A percentile compares a stretch with the other conserved stretches of the same genome.
Conservation (phyloP, 2,888 invertebrate species). For the Thyatira batis region DNA sequence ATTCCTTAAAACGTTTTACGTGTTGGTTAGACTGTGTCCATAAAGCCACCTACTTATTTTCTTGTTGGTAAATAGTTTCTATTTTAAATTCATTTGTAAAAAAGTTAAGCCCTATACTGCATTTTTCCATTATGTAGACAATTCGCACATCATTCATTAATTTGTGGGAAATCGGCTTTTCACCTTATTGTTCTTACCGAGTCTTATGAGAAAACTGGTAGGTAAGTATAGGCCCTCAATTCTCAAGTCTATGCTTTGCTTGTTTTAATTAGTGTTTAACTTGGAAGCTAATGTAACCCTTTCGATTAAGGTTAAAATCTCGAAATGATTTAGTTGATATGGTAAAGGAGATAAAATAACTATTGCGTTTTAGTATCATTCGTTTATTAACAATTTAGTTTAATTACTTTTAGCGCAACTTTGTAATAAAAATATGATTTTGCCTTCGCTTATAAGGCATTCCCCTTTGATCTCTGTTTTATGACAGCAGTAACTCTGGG, state of each 20-base stretch:
- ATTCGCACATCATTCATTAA: constrained; percentile 13
- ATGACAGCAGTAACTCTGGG: background rate
- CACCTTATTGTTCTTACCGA: constrained; percentile 12
- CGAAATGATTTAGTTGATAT: no score
- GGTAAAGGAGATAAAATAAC: no score
- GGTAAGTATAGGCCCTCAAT: background rate
- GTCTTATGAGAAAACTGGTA: background rate
- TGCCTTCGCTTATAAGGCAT: background rate
- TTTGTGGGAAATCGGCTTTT: constrained; percentile 17
- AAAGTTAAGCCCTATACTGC: constrained; percentile 21
- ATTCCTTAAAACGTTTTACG: no score
- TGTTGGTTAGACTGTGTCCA: no score
- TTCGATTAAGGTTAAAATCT: background rate
- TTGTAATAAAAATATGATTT: background rate
- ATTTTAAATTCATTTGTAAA: background rate
- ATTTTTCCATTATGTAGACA: background rate
- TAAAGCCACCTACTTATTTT: no score
- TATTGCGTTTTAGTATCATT: no score
- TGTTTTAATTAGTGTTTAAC: background rate
- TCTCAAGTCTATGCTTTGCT: background rate
- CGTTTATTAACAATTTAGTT: no score
- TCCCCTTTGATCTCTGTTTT: background rate
- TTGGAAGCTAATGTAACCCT: background rate
- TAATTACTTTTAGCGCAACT: background rate
- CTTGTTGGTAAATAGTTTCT: no score